Base-by-base conservation (phyloP, 2,797 vertebrate genomes). In the Cebuella pygmaea region DNA sequence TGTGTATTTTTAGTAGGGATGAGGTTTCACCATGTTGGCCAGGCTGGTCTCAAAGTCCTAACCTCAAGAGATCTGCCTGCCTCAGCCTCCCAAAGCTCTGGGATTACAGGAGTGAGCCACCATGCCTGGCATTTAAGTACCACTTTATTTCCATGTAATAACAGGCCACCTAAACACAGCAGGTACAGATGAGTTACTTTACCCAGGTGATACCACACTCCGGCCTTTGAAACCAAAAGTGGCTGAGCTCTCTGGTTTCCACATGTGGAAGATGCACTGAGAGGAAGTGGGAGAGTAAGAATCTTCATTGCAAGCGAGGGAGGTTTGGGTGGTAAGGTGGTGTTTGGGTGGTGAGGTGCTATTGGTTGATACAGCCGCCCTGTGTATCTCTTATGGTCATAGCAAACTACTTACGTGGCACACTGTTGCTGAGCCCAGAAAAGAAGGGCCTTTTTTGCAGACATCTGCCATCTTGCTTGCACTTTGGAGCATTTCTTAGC, bases 351-450 rank as follows among this genome's bases (percentile, higher is more conserved):
- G 33, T 9, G 20, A 41, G 17, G 6, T 20, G 24, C 5, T 79
- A 6, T 15, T 80, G 22, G 17, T 64, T 14, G 33, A 9, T 72
- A 61, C 4, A 12, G 44, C 44, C 14, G 17, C 22, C 52, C 61
- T 11, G 30, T 41, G 12, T 41, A 17, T 59, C 75, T 61, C 59
- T 75, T 52, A 22, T 2, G 4, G 5, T 67, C 46, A 4, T 1
- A 83, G 72, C 26, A 80, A 92, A 72, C 7, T 72, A 98, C 99
- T 98, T 98, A 99, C 99, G 94, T 98, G 55, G 99, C 99, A 97
- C 99, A 99, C 84, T 99, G 99, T 19, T 99, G 99, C 94, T 99
- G 99, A 75, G 99, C 99, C 99, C 99, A 99, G 39, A 99, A 98
- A 84, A 99, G 97, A 85, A 99, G 99, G 61, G 99, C 99, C 95